A percentile compares a stretch with the other conserved stretches of the same genome.
Evolutionary conservation across 1,140 invertebrate genomes (phyloP).

Genomic region (Apocrypta bakeri): DNA sequence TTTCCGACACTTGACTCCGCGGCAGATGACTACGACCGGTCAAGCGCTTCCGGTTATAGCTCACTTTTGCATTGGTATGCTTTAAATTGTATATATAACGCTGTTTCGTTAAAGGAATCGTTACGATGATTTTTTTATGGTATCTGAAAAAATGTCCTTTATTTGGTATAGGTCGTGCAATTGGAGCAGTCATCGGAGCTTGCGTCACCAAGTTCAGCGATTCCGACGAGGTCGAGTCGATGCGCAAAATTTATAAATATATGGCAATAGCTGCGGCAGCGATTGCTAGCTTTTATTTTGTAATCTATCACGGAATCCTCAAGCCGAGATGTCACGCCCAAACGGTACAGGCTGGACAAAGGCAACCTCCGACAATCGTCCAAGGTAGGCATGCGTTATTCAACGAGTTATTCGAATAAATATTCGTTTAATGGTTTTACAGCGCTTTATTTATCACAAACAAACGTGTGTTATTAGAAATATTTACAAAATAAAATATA

Average conservation of each 20-base stretch:
- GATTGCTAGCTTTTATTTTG: constrained; percentile 80
- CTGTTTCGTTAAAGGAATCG: too few relatives aligned
- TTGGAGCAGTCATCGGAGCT: constrained; percentile 79
- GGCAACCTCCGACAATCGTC: constrained; percentile 72
- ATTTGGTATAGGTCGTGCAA: constrained; percentile 75
- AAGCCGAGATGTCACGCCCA: constrained; percentile 81
- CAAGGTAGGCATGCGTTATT: constrained; percentile 62
- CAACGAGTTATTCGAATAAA: too few relatives aligned
- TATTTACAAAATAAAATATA: constrained; percentile 13
- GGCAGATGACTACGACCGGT: constrained; percentile 86
- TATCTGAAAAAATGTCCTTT: too few relatives aligned
- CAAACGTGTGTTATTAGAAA: not conserved
- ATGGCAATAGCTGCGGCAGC: constrained; percentile 79
- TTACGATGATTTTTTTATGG: too few relatives aligned
- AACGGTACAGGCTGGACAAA: constrained; percentile 73
- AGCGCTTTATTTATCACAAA: not conserved
- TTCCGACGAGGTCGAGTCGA: constrained; percentile 60
- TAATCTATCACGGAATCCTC: constrained; percentile 81
- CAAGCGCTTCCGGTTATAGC: constrained; percentile 88
- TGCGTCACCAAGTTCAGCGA: constrained; percentile 70
- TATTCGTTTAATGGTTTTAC: not conserved
- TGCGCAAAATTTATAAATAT: constrained; percentile 74
- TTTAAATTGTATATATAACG: not conserved
- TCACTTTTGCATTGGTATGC: constrained; percentile 86
- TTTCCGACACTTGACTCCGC: constrained; percentile 85